Conservation (phyloP, 92 coral and sea anemone species). For the Zoanthus sociatus region DNA sequence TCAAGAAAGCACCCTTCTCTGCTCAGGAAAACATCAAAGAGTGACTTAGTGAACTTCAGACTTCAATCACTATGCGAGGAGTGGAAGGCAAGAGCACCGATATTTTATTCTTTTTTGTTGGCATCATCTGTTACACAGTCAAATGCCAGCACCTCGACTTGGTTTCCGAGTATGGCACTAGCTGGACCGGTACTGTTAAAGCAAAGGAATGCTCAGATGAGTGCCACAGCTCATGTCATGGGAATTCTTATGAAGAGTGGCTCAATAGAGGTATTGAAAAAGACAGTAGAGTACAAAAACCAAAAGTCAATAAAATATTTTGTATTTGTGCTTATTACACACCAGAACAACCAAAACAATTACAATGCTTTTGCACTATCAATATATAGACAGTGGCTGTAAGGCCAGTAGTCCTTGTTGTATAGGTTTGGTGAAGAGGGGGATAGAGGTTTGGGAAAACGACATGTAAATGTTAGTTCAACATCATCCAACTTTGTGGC, state of each 20-base stretch:
- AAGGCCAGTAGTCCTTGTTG: no score
- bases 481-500: no score
- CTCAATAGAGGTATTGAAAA: not conserved
- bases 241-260: not conserved
- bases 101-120: not conserved
- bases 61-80: not conserved
- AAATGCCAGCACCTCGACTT: not conserved
- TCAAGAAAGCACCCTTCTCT: constrained; percentile 32
- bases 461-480: no score
- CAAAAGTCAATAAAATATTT: no score
- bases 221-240: not conserved
- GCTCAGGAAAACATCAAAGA: constrained; percentile 35
- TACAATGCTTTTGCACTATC: no score
- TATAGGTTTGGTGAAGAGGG: no score
- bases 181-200: not conserved
- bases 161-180: not conserved
- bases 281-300: no score
- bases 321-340: no score
- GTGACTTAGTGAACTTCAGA: constrained; percentile 38
- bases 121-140: not conserved
- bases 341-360: no score
- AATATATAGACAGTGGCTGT: no score
- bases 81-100: not conserved
- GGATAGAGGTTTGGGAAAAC: no score
- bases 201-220: not conserved